Evolutionary conservation across 2,797 vertebrate genomes (phyloP).

Genomic region (Lagorchestes hirsutus): DNA sequence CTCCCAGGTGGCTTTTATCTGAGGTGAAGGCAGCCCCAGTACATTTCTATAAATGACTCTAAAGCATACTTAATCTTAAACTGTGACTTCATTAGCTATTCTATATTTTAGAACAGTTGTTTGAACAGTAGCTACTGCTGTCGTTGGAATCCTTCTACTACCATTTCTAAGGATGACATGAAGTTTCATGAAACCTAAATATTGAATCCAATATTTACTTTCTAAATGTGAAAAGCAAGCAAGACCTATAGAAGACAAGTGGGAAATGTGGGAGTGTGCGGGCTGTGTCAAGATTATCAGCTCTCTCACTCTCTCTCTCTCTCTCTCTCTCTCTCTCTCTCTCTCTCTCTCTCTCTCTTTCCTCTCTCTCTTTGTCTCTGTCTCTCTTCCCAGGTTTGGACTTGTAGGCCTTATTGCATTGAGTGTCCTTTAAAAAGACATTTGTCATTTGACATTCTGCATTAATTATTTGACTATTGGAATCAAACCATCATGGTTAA

Average conservation of each 20-base stretch:
- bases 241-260: background rate
- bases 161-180: background rate
- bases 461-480: background rate
- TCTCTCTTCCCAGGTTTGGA: background rate
- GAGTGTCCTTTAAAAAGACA: background rate
- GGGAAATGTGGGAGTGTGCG: background rate
- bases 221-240: background rate
- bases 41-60: background rate
- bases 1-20: no score
- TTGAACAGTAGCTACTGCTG: background rate
- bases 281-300: background rate
- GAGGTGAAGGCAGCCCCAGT: no score
- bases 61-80: background rate
- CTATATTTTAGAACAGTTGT: background rate
- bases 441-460: background rate
- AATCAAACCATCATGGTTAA: background rate
- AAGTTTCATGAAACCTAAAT: background rate
- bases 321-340: no score
- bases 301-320: no score
- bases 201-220: background rate
- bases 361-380: accelerated
- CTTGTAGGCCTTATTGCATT: background rate
- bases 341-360: no score
- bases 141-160: background rate
- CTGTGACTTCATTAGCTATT: background rate